Evolutionary conservation across 1,140 invertebrate species (phyloP).

Genomic region (Diabrotica virgifera): DNA sequence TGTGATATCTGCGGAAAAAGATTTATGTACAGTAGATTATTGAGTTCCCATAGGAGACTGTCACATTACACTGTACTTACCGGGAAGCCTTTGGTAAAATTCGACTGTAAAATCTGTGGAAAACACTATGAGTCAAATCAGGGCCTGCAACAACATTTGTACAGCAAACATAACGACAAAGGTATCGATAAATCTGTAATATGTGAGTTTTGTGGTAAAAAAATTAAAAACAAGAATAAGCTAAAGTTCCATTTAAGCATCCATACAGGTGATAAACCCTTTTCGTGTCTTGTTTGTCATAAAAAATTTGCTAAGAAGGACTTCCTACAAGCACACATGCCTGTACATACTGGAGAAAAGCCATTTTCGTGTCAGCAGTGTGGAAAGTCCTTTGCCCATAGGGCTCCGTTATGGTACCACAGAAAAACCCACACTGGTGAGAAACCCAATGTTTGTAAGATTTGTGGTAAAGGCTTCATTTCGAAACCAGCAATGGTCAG

Average conservation of each 20-base stretch:
- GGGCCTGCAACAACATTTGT: background rate
- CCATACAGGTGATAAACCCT: conserved; percentile 44
- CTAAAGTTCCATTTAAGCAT: conserved; percentile 66
- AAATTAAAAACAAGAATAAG: conserved; percentile 63
- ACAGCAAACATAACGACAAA: conserved; percentile 26
- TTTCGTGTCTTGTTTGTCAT: conserved; percentile 41
- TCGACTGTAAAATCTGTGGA: conserved; percentile 14
- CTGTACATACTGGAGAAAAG: conserved; percentile 53
- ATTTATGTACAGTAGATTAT: conserved; percentile 10
- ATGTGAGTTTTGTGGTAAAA: conserved; percentile 73
- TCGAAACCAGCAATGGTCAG: conserved; percentile 14
- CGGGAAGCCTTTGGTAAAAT: conserved; percentile 11
- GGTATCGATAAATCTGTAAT: conserved; percentile 42
- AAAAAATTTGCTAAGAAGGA: conserved; percentile 51
- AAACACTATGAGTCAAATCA: conserved; percentile 17
- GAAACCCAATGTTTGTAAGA: conserved; percentile 27
- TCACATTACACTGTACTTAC: conserved; percentile 9
- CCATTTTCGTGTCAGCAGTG: conserved; percentile 57
- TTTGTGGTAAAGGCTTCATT: conserved; percentile 16
- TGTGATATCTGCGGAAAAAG: conserved; percentile 73
- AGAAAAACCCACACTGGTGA: conserved; percentile 48
- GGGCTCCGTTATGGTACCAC: conserved; percentile 59
- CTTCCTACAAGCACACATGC: conserved; percentile 50
- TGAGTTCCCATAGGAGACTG: conserved; percentile 8
- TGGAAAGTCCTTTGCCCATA: conserved; percentile 64